Percentiles rank a stretch among this genome's conserved stretches.
Conservation (phyloP, 2,113 vertebrate genomes). For the Chaetodon auriga region DNA sequence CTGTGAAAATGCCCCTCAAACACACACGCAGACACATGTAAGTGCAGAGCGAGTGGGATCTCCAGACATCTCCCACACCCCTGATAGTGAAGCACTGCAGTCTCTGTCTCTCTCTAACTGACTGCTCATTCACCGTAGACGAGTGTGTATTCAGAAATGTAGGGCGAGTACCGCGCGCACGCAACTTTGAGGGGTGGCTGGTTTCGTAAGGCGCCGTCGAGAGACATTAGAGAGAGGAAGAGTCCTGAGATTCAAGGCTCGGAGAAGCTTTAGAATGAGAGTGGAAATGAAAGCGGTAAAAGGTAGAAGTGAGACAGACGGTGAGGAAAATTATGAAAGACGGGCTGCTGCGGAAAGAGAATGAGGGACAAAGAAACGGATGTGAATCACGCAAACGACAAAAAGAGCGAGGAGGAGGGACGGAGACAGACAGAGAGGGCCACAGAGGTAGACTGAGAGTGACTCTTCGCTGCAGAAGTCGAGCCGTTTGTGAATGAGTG, state of each 20-base stretch:
- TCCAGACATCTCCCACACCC: slow-evolving; percentile 58
- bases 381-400: not conserved
- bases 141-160: slow-evolving; percentile 64
- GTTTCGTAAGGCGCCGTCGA: slow-evolving; percentile 36
- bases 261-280: not conserved
- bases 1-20: slow-evolving; percentile 6
- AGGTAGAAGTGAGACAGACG: slow-evolving; percentile 1
- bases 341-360: not conserved
- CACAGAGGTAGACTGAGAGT: not conserved
- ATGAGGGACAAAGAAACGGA: not conserved
- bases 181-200: slow-evolving; percentile 56
- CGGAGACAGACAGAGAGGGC: not conserved
- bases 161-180: slow-evolving; percentile 51
- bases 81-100: slow-evolving; percentile 60
- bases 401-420: not conserved
- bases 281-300: slow-evolving; percentile 13
- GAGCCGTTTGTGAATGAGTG: slow-evolving; percentile 63
- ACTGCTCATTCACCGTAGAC: slow-evolving; percentile 58
- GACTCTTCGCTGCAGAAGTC: slow-evolving; percentile 38
- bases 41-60: slow-evolving; percentile 50
- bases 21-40: slow-evolving; percentile 1
- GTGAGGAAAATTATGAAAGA: not conserved
- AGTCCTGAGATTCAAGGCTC: slow-evolving; percentile 23
- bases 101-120: slow-evolving; percentile 45
- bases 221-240: slow-evolving; percentile 32